phyloP scores from a whole-genome alignment of 2,113 vertebrate species.

The Pterocles burchelli region DNA sequence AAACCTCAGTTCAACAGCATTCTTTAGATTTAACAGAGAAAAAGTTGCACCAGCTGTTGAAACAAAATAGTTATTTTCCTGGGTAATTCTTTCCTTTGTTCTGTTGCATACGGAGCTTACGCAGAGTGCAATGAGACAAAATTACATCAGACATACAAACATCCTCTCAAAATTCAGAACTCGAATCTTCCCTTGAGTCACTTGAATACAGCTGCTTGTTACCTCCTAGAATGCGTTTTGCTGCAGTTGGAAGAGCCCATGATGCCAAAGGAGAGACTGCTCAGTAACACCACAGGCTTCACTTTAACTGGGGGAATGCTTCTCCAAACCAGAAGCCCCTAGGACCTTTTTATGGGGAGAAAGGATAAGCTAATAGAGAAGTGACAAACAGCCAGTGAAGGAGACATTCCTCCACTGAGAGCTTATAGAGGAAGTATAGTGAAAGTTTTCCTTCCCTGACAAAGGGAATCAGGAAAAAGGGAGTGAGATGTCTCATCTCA shows the following conservation, averaged over 20 bases:
- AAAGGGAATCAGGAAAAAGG: not conserved
- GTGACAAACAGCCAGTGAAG: not conserved
- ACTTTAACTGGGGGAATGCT: not conserved
- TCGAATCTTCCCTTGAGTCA: not conserved
- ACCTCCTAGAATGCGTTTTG: not conserved
- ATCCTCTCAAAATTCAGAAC: constrained; percentile 27
- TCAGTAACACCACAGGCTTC: not conserved
- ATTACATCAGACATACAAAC: not conserved
- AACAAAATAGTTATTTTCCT: constrained; percentile 22
- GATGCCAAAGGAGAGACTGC: constrained; percentile 1
- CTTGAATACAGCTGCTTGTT: constrained; percentile 26
- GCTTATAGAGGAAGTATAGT: not conserved
- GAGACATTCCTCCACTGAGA: not conserved
- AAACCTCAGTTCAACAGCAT: not conserved
- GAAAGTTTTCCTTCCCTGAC: not conserved
- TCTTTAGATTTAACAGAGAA: not conserved
- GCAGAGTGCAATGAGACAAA: constrained; percentile 3
- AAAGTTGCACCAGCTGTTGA: not conserved
- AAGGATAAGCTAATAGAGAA: not conserved
- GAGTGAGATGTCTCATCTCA: not conserved
- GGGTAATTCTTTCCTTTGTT: constrained; percentile 14
- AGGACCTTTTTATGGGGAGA: not conserved
- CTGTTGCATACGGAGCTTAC: not conserved
- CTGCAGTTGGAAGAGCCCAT: not conserved
- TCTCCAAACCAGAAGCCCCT: not conserved